Evolutionary conservation across 2,888 invertebrate genomes (phyloP).

Genomic region (Spodoptera picta): DNA sequence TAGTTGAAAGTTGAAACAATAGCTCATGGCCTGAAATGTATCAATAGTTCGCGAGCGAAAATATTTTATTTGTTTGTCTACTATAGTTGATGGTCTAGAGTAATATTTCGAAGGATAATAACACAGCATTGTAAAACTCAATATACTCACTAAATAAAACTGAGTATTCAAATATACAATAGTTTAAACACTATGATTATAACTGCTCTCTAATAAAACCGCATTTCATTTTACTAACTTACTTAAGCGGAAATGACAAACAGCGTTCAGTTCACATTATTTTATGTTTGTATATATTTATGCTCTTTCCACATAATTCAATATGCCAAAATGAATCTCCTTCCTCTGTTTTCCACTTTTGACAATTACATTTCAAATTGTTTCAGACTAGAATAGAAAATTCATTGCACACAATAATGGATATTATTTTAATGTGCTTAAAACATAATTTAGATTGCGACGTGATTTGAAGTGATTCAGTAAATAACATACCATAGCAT

Average conservation of each 20-base stretch:
- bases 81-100: conserved; percentile 10
- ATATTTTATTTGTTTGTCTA: conserved; percentile 35
- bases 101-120: not conserved
- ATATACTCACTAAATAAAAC: too few species aligned
- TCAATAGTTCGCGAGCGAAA: conserved; percentile 31
- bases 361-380: not conserved
- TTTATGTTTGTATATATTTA: too few species aligned
- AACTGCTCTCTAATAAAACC: not conserved
- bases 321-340: not conserved
- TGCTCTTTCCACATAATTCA: conserved; percentile 1
- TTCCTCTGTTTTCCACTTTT: conserved; percentile 1
- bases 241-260: conserved; percentile 3
- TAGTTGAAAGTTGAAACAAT: conserved; percentile 54
- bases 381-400: not conserved
- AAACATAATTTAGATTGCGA: too few species aligned
- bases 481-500: too few species aligned
- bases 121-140: too few species aligned
- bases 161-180: too few species aligned
- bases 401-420: not conserved
- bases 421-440: not conserved
- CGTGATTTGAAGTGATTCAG: too few species aligned
- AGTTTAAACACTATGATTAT: too few species aligned
- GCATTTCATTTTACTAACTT: not conserved
- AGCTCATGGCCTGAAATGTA: conserved; percentile 18
- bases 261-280: not conserved